Percentiles rank a stretch among this genome's conserved stretches.
Evolutionary conservation across 2,113 vertebrate genomes (phyloP).

Genomic region (Heloderma charlesbogerti): DNA sequence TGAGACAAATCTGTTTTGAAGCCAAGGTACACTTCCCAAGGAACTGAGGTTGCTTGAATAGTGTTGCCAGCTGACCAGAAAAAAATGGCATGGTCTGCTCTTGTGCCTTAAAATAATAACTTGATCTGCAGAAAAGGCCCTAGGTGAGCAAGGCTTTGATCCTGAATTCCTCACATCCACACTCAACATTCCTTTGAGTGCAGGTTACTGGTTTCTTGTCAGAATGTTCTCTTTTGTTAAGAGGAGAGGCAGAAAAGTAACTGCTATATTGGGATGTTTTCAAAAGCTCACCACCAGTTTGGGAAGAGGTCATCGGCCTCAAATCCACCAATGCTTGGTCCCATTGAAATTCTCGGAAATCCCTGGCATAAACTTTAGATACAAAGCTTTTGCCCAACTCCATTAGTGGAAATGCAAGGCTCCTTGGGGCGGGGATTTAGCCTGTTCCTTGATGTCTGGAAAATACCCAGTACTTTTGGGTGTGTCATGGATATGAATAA

Average conservation of each 20-base stretch:
- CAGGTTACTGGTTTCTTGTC: not conserved
- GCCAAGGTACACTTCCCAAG: not conserved
- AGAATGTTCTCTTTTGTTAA: not conserved
- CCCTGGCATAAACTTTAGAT: no score
- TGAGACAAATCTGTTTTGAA: no score
- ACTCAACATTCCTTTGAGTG: not conserved
- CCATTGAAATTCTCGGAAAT: not conserved
- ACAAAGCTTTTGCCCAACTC: no score
- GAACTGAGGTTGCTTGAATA: not conserved
- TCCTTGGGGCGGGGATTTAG: not conserved
- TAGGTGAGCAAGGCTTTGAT: not conserved
- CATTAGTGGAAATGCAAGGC: not conserved
- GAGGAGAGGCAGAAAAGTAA: not conserved
- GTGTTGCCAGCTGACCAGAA: not conserved
- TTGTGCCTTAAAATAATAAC: not conserved
- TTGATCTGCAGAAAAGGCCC: not conserved
- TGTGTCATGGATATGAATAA: not conserved
- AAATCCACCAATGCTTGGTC: not conserved
- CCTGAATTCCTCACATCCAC: not conserved
- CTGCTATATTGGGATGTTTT: no score
- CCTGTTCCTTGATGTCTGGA: not conserved
- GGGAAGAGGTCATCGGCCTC: not conserved
- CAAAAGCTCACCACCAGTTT: no score
- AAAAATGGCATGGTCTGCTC: not conserved
- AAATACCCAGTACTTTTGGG: not conserved